These are phyloP conservation scores for Sciurus carolinensis DNA, from an alignment of 2,797 vertebrate species.

Conservation along the genomic window DNA sequence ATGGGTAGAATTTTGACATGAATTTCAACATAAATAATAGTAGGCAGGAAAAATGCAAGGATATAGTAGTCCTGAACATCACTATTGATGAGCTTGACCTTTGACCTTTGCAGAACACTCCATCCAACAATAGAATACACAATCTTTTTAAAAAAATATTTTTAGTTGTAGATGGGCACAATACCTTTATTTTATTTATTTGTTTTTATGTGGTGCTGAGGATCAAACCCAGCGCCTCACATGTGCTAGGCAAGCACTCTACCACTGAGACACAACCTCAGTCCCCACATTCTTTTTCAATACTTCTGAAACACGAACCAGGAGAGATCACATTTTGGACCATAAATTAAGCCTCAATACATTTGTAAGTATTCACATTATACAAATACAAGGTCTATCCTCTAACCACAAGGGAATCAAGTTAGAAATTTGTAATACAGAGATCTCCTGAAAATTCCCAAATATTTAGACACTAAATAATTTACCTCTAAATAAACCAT, in stretches of 20 bases:
- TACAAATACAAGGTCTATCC: background rate
- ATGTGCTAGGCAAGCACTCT: too few relatives aligned
- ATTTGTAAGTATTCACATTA: conserved; percentile 15
- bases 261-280: too few relatives aligned
- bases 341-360: background rate
- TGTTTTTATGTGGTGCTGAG: too few relatives aligned
- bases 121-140: background rate
- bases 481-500: conserved; percentile 20
- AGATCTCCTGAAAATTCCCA: conserved; percentile 45
- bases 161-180: too few relatives aligned
- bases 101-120: background rate
- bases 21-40: background rate
- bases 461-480: conserved; percentile 3
- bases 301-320: background rate
- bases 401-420: conserved; percentile 30
- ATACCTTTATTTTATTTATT: too few relatives aligned
- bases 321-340: background rate
- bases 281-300: background rate
- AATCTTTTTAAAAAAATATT: background rate
- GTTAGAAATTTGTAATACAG: conserved; percentile 23
- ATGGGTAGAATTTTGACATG: background rate
- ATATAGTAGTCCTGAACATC: background rate
- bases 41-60: background rate
- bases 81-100: conserved; percentile 3
- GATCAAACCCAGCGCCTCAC: accelerated